Percentiles rank a stretch among this genome's conserved stretches.
Evolutionary conservation across 2,888 invertebrate species (phyloP).

Genomic region (Spodoptera exigua): DNA sequence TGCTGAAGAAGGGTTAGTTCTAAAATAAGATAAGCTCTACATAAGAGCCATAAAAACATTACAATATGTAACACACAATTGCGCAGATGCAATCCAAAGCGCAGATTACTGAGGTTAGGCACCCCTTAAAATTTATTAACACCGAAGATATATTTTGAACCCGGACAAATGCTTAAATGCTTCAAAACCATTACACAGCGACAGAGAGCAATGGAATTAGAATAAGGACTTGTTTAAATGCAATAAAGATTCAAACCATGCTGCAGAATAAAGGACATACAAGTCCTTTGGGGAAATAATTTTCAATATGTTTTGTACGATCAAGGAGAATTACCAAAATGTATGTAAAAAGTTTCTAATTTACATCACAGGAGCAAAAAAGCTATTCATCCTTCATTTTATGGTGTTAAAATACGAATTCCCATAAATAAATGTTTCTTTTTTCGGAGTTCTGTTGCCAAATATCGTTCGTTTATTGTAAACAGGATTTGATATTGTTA

Average conservation of each 20-base stretch:
- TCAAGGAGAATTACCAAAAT: conserved; percentile 10
- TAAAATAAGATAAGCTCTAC: too few relatives aligned
- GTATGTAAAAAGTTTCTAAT: conserved; percentile 16
- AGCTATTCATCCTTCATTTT: conserved; percentile 39
- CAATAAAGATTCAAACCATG: conserved; percentile 23
- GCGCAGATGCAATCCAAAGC: too few relatives aligned
- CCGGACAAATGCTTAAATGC: too few relatives aligned
- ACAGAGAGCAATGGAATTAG: background rate
- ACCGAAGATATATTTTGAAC: too few relatives aligned
- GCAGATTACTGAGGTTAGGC: too few relatives aligned
- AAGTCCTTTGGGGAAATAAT: conserved; percentile 14
- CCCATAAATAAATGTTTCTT: background rate
- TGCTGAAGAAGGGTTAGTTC: too few relatives aligned
- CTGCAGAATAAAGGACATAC: background rate
- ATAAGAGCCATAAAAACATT: too few relatives aligned
- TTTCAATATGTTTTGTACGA: conserved; percentile 25
- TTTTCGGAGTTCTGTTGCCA: conserved; percentile 5
- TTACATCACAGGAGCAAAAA: conserved; percentile 15
- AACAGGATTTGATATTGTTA: conserved; percentile 39
- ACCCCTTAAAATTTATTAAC: too few relatives aligned
- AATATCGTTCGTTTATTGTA: conserved; percentile 13
- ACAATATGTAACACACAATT: too few relatives aligned
- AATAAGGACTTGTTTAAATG: conserved; percentile 1
- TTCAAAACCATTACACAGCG: too few relatives aligned
- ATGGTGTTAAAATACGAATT: conserved; percentile 26